Evolutionary conservation across 2,888 invertebrate genomes (phyloP).

Genomic region (Tubulanus polymorphus): DNA sequence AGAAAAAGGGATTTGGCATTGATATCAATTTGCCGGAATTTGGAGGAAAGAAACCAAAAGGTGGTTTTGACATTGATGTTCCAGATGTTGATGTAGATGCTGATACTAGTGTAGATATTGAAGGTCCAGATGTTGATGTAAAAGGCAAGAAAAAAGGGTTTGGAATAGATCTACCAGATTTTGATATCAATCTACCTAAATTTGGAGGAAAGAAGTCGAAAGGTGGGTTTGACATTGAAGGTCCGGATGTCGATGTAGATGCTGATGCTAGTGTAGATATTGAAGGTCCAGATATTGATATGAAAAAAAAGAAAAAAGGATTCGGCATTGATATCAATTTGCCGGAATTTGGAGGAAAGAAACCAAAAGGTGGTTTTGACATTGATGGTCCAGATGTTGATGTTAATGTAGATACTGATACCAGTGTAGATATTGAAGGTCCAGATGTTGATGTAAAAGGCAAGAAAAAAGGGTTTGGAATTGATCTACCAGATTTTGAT

Average conservation of each 20-base stretch:
- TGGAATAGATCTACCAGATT: background rate
- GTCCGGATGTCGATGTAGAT: background rate
- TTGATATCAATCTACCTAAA: background rate
- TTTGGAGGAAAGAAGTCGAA: background rate
- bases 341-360: too few species aligned
- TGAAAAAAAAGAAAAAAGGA: too few species aligned
- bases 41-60: background rate
- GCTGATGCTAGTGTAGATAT: background rate
- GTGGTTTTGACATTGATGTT: background rate
- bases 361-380: background rate
- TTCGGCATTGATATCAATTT: too few species aligned
- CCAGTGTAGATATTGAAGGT: background rate
- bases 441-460: slow-evolving; percentile 1
- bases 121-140: background rate
- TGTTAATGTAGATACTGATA: background rate
- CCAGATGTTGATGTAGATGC: slow-evolving; percentile 1
- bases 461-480: background rate
- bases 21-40: too few species aligned
- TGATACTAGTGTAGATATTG: background rate
- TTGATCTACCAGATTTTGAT: too few species aligned
- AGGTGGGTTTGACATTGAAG: background rate
- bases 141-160: background rate
- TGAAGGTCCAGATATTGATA: background rate
- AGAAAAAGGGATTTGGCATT: background rate
- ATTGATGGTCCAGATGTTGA: slow-evolving; percentile 1